A percentile compares a stretch with the other conserved stretches of the same genome.
Evolutionary conservation across 2,797 vertebrate species (phyloP).

Genomic region (Sparus aurata): DNA sequence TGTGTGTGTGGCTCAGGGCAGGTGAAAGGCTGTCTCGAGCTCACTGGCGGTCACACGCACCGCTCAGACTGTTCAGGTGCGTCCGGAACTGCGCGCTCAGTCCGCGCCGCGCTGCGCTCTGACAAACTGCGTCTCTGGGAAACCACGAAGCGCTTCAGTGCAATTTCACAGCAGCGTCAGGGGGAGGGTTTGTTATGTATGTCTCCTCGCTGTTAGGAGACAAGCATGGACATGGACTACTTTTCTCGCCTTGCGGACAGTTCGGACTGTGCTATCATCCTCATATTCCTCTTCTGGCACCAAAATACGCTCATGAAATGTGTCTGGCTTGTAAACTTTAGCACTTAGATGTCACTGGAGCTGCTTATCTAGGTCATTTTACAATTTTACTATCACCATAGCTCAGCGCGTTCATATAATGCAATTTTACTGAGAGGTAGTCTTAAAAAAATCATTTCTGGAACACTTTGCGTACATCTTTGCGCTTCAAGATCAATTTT

Average conservation of each 20-base stretch:
- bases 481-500: background rate
- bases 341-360: background rate
- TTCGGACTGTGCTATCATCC: background rate
- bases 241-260: background rate
- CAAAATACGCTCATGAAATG: background rate
- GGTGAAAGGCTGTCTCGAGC: constrained; percentile 40
- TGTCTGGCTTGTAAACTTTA: constrained; percentile 7
- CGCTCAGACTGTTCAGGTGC: constrained; percentile 55
- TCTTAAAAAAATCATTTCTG: background rate
- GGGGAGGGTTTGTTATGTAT: constrained; percentile 48
- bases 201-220: constrained; percentile 10
- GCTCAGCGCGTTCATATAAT: background rate
- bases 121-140: constrained; percentile 44
- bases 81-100: constrained; percentile 58
- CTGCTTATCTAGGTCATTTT: background rate
- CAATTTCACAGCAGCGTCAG: constrained; percentile 52
- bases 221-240: background rate
- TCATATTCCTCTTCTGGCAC: background rate
- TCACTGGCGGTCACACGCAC: constrained; percentile 5
- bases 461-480: background rate
- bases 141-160: constrained; percentile 25
- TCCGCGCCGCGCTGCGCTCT: constrained; percentile 51
- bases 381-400: background rate
- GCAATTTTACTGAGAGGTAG: background rate
- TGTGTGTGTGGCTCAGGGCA: constrained; percentile 27